A percentile compares a stretch with the other conserved stretches of the same genome.
These are phyloP conservation scores for Chanos chanos DNA, from an alignment of 2,797 vertebrate species.

Conservation along the genomic window DNA sequence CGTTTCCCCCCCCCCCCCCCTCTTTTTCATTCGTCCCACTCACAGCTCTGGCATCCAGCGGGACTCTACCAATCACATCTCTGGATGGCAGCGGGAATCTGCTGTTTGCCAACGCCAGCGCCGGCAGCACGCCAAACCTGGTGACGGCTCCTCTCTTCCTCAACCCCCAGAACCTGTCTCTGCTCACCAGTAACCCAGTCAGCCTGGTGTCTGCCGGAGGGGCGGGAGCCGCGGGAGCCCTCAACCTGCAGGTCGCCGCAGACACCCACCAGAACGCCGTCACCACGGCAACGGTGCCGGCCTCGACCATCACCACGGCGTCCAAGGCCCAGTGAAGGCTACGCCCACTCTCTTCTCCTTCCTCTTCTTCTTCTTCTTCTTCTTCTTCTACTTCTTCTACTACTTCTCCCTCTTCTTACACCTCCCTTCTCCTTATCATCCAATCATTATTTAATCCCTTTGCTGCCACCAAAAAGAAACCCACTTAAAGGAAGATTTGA, in stretches of 20 bases:
- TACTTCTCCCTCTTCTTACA: background rate
- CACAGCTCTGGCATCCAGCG: conserved; percentile 90
- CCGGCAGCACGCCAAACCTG: conserved; percentile 81
- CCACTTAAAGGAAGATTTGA: conserved; percentile 56
- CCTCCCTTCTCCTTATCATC: conserved; percentile 46
- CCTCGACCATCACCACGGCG: conserved; percentile 93
- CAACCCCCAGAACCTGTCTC: conserved; percentile 97
- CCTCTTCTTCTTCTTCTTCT: conserved; percentile 49
- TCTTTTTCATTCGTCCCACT: conserved; percentile 31
- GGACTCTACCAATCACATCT: conserved; percentile 94
- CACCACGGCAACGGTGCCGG: conserved; percentile 79
- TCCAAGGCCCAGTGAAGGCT: conserved; percentile 95
- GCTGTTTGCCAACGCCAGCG: conserved; percentile 87
- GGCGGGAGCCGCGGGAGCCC: conserved; percentile 75
- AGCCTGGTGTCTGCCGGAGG: conserved; percentile 91
- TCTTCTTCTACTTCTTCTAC: conserved; percentile 47
- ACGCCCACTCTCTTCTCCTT: conserved; percentile 42
- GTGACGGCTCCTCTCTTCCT: conserved; percentile 95
- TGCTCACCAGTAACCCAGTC: conserved; percentile 97
- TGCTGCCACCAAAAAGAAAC: conserved; percentile 79
- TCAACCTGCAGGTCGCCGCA: conserved; percentile 85
- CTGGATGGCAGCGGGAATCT: conserved; percentile 91
- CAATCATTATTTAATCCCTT: conserved; percentile 71
- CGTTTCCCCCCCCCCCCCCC: background rate
- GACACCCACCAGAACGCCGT: conserved; percentile 87